Base-by-base conservation (phyloP, 1,140 invertebrate genomes). In the Drosophila guanche region DNA sequence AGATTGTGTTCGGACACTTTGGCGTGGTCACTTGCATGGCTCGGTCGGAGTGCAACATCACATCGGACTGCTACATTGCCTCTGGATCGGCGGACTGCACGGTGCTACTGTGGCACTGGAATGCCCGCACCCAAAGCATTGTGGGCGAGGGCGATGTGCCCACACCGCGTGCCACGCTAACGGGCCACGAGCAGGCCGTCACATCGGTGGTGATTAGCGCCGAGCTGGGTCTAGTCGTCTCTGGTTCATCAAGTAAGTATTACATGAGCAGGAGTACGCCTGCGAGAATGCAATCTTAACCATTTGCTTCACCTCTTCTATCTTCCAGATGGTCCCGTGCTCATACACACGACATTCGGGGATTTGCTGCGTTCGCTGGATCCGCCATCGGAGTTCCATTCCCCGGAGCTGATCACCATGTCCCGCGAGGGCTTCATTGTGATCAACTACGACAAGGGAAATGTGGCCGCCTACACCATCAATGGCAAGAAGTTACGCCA, bases 1-100 rank as follows among this genome's bases (percentile, higher is more conserved):
- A 99, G 92, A 99, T 99, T 74, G 95, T 99, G 16, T 99, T 99
- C 92, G 98, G 98, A 0, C 99, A 99, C 92, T 99, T 98, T 92
- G 98, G 98, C 63, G 97, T 99, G 12, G 98, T 99, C 46, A 99
- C 98, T 2, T 99, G 98, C 92, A 93, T 99, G 56, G 97, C 97
- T 1, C 94, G 98, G 10, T 99, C 98, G 7, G 99, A 99, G 92
- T 99, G 98, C 91, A 99, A 99, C 92, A 97, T 99, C 51, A 99
- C 97, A 27, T 98, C 98, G 3, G 98, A 99, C 92, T 99, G 98
- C 92, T 99, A 99, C 92, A 96, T 99, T 59, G 98, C 98, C 0
- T 99, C 98, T 2, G 99, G 98, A 27, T 98, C 97, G 40, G 96
- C 98, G 7, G 99, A 99, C 92, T 99, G 98, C 91, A 99, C 98